A percentile compares a stretch with the other conserved stretches of the same genome.
These are phyloP conservation scores for Ceyx melanurus DNA, from an alignment of 2,113 vertebrate genomes.

Conservation along the genomic window DNA sequence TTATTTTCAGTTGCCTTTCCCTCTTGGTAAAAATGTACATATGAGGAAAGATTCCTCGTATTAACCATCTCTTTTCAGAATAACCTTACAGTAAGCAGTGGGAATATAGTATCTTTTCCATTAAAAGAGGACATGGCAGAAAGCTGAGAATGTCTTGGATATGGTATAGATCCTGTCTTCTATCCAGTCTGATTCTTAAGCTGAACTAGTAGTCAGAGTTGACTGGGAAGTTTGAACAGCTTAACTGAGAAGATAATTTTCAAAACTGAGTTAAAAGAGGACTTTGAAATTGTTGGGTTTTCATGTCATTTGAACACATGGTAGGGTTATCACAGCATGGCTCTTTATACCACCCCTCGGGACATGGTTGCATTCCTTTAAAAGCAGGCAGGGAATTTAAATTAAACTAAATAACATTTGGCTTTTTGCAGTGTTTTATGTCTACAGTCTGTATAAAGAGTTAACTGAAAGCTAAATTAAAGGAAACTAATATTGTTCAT, in stretches of 20 bases:
- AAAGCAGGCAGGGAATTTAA: background rate
- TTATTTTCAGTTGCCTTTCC: background rate
- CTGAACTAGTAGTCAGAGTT: background rate
- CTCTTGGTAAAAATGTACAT: background rate
- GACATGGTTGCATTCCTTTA: background rate
- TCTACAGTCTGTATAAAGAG: background rate
- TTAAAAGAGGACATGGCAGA: background rate
- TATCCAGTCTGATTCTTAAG: background rate
- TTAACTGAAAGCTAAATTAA: background rate
- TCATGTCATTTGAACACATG: accelerated
- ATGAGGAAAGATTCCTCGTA: background rate
- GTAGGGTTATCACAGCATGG: background rate
- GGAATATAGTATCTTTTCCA: background rate
- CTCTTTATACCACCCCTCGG: background rate
- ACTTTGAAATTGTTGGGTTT: background rate
- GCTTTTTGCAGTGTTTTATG: background rate
- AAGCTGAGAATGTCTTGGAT: background rate
- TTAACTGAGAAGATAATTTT: background rate
- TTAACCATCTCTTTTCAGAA: background rate
- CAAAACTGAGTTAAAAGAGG: background rate
- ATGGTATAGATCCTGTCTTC: background rate
- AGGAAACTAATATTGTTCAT: background rate
- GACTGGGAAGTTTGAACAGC: background rate
- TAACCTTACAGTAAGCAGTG: background rate
- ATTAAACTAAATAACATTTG: background rate